Evolutionary conservation across 1,140 invertebrate species (phyloP).

Genomic region (Bursaphelenchus mucronatus): DNA sequence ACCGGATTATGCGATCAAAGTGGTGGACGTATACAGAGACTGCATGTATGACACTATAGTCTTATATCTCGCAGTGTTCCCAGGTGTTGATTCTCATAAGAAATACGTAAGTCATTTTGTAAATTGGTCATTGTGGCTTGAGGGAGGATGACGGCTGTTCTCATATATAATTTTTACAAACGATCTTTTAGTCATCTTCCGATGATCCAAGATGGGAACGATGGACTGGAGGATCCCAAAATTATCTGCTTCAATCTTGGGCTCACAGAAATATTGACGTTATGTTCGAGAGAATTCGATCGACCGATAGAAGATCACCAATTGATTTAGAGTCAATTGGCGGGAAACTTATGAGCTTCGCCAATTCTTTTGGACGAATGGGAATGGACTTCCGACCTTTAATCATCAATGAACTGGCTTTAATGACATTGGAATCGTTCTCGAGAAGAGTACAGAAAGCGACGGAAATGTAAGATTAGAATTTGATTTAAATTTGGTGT

Average conservation of each 20-base stretch:
- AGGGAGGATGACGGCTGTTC: too few species aligned
- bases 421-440: constrained; percentile 47
- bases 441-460: constrained; percentile 28
- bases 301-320: constrained; percentile 27
- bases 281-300: constrained; percentile 34
- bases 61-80: constrained; percentile 59
- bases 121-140: not conserved
- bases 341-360: constrained; percentile 55
- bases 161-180: constrained; percentile 1
- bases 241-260: constrained; percentile 53
- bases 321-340: constrained; percentile 42
- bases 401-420: constrained; percentile 41
- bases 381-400: constrained; percentile 56
- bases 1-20: constrained; percentile 49
- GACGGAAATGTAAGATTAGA: constrained; percentile 28
- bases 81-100: constrained; percentile 48
- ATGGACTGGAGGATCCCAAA: constrained; percentile 57
- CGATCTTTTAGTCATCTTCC: constrained; percentile 14
- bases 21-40: constrained; percentile 57
- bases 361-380: constrained; percentile 58
- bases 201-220: constrained; percentile 57
- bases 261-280: constrained; percentile 50
- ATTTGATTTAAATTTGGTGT: constrained; percentile 10
- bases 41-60: constrained; percentile 61
- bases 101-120: constrained; percentile 42